Evolutionary conservation across 2,797 vertebrate genomes (phyloP), one percentile per base, ranked within the genome.

Genomic region (Helostoma temminkii): DNA sequence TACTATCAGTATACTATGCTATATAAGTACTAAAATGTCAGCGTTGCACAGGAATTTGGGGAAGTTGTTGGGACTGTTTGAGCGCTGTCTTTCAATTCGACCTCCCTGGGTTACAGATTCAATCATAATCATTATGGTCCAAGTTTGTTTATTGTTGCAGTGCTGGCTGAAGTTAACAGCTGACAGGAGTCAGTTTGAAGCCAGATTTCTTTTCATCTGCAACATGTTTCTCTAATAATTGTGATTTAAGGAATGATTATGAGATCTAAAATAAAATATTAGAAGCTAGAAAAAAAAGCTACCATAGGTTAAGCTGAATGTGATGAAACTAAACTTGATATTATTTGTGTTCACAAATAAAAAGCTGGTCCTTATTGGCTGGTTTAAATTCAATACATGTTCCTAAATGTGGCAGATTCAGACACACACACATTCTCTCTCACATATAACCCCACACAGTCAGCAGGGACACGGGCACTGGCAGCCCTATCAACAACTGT

Each of bases 401-500:
- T 15, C 19, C 9, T 5, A 49, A 22, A 34, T 59, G 34, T 52
- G 25, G 5, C 1, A 1, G 32, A 21, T 36, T 8, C 19, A 26
- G 0, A 16, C 36, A 63, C 26, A 59, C 18, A 36, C 45, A 62
- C 26, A 22, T 30, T n/a, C 49, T 9, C 54, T 6, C 30, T 32
- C 9, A 10, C 58, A n/a, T n/a, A n/a, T n/a, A n/a, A n/a, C n/a
- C n/a, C n/a, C n/a, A n/a, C n/a, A n/a, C n/a, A n/a, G n/a, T n/a
- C n/a, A n/a, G n/a, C n/a, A n/a, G n/a, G n/a, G n/a, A 59, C 25
- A 58, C 15, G 21, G 37, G 15, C 64, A 49, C 30, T n/a, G 42
- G 53, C 79, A 81, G 83, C 8, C 34, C 57, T 26, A 76, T 81
- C 64, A 71, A 74, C 61, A 73, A 47, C 34, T 4, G n/a, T 47